A percentile compares a stretch with the other conserved stretches of the same genome.
phyloP scores from a whole-genome alignment of 2,113 vertebrate genomes.

The Cygnus buccinator region DNA sequence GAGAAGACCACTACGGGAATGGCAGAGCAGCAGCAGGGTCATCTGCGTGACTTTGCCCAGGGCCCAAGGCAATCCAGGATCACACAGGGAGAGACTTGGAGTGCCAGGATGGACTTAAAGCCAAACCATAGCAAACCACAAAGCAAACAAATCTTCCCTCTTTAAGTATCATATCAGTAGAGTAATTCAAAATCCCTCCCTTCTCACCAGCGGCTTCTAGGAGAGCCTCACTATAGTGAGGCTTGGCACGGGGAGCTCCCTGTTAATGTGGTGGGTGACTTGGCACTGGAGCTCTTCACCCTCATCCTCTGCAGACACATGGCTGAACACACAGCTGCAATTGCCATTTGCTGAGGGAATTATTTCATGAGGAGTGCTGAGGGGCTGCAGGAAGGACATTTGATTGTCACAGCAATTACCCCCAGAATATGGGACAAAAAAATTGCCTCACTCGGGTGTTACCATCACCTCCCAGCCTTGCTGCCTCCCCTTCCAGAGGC shows the following conservation, averaged over 20 bases:
- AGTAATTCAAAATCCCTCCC: not conserved
- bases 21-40: not conserved
- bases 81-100: not conserved
- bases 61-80: not conserved
- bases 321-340: not conserved
- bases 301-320: accelerated
- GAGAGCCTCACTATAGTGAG: not conserved
- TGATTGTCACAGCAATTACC: not conserved
- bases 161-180: not conserved
- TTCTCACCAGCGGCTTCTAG: not conserved
- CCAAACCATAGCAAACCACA: not conserved
- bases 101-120: not conserved
- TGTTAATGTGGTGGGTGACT: accelerated
- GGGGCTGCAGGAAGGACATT: not conserved
- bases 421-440: not conserved
- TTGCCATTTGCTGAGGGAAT: not conserved
- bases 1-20: not conserved
- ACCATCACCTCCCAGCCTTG: not conserved
- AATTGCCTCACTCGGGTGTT: not conserved
- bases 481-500: not conserved
- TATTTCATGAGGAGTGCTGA: not conserved
- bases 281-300: not conserved
- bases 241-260: not conserved
- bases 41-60: not conserved
- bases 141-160: not conserved